Percentiles rank a stretch among this genome's conserved stretches.
Conservation (phyloP, 2,113 vertebrate genomes). For the Meles meles region DNA sequence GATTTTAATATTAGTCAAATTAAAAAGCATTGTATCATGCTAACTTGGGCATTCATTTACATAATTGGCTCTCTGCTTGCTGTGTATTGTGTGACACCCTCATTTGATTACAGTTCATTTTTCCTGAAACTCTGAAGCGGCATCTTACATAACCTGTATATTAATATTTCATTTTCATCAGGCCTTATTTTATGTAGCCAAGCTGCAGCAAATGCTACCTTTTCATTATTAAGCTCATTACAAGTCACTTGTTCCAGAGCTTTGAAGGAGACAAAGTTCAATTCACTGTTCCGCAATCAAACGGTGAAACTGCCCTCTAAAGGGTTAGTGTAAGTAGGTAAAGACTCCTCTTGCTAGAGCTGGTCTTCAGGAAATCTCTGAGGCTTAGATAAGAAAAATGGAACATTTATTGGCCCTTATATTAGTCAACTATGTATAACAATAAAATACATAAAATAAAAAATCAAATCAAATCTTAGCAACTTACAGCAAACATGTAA, state of each 20-base stretch:
- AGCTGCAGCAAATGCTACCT: slow-evolving; percentile 3
- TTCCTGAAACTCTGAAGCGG: slow-evolving; percentile 49
- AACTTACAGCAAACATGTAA: neutral
- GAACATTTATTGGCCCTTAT: neutral
- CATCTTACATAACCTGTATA: slow-evolving; percentile 54
- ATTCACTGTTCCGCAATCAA: neutral
- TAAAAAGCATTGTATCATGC: slow-evolving; percentile 75
- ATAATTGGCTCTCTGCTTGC: slow-evolving; percentile 71
- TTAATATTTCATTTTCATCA: slow-evolving; percentile 69
- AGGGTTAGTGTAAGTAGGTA: neutral
- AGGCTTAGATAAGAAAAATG: neutral
- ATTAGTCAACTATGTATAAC: neutral
- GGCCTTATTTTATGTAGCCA: slow-evolving; percentile 34
- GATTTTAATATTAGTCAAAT: slow-evolving; percentile 78
- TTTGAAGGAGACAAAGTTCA: slow-evolving; percentile 21
- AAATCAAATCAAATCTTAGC: neutral
- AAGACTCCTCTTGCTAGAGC: neutral
- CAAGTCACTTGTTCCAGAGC: neutral
- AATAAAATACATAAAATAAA: neutral
- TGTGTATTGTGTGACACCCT: slow-evolving; percentile 64
- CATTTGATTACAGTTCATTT: slow-evolving; percentile 69
- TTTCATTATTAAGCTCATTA: slow-evolving; percentile 53
- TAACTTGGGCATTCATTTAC: slow-evolving; percentile 76
- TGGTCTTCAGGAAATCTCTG: neutral
- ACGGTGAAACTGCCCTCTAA: neutral